A percentile compares a stretch with the other conserved stretches of the same genome.
Evolutionary conservation across 2,888 invertebrate genomes (phyloP).

Genomic region (Nectonema munidae): DNA sequence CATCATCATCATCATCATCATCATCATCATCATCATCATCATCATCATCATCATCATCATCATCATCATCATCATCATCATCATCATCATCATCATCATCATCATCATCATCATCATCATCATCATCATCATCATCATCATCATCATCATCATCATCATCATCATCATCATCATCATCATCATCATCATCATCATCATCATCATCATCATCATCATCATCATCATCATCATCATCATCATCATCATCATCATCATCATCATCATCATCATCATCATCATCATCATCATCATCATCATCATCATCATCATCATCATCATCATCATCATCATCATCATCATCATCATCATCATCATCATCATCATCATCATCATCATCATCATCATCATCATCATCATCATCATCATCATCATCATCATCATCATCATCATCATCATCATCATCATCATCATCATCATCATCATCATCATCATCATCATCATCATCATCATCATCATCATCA

Average conservation of each 20-base stretch:
- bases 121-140: conserved; percentile 17
- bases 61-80: conserved; percentile 13
- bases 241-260: conserved; percentile 14
- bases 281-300: conserved; percentile 8
- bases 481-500: conserved; percentile 10
- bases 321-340: conserved; percentile 17
- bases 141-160: conserved; percentile 12
- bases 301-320: conserved; percentile 13
- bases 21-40: conserved; percentile 17
- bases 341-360: conserved; percentile 14
- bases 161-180: conserved; percentile 13
- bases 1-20: conserved; percentile 14
- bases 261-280: conserved; percentile 17
- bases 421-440: conserved; percentile 17
- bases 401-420: conserved; percentile 17
- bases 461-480: conserved; percentile 13
- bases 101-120: conserved; percentile 14
- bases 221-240: conserved; percentile 17
- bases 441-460: conserved; percentile 9
- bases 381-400: conserved; percentile 12
- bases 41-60: conserved; percentile 8
- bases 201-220: conserved; percentile 14
- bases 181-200: conserved; percentile 17
- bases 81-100: conserved; percentile 17
- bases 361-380: conserved; percentile 17